Evolutionary conservation across 2,113 vertebrate genomes (phyloP).

Genomic region (Sceloporus undulatus): DNA sequence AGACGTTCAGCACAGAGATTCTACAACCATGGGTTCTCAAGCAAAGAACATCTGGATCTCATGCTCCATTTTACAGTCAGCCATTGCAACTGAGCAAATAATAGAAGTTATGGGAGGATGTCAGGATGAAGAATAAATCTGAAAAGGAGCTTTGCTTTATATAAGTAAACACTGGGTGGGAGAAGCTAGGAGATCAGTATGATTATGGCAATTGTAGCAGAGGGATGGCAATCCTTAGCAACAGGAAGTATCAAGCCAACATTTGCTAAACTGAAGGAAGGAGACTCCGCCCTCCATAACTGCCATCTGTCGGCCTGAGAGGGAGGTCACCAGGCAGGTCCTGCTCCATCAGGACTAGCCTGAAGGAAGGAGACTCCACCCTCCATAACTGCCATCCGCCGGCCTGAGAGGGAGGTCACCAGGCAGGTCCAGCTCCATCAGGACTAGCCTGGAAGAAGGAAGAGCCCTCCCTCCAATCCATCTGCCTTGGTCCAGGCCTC

Average conservation of each 20-base stretch:
- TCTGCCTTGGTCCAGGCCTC: no score
- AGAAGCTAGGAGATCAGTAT: constrained; percentile 23
- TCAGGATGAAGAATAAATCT: constrained; percentile 34
- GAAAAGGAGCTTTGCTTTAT: constrained; percentile 26
- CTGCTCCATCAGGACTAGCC: no score
- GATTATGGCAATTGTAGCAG: background rate
- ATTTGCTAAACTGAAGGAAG: constrained; percentile 13
- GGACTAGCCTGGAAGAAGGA: no score
- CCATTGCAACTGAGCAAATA: constrained; percentile 27
- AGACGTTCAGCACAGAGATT: background rate
- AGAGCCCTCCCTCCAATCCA: no score
- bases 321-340: no score
- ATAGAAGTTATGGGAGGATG: constrained; percentile 2
- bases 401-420: no score
- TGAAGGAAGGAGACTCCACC: no score
- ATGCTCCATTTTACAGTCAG: background rate
- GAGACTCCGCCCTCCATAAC: no score
- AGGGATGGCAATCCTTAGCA: constrained; percentile 16
- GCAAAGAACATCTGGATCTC: background rate
- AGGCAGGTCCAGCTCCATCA: no score
- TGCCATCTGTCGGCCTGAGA: no score
- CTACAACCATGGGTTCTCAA: background rate
- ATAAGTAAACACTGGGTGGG: constrained; percentile 27
- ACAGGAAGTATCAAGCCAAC: constrained; percentile 36
- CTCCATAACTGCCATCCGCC: no score